Evolutionary conservation across 1,140 invertebrate species (phyloP).

Genomic region (Nomia melanderi): DNA sequence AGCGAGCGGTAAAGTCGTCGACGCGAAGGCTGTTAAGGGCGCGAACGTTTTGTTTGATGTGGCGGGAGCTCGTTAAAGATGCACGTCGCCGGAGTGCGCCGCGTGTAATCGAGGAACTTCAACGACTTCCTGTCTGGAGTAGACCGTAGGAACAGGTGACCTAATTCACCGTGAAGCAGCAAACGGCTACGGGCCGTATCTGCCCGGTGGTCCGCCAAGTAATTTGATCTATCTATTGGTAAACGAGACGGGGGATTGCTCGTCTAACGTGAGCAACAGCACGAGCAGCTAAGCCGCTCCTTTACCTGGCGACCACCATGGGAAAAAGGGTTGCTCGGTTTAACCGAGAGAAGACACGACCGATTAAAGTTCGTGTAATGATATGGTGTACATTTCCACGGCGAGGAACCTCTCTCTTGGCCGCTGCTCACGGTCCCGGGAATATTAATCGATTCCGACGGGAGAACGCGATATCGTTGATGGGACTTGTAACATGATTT

Average conservation of each 20-base stretch:
- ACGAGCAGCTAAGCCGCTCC: not conserved
- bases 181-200: not conserved
- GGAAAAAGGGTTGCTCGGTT: conserved; percentile 1
- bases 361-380: not conserved
- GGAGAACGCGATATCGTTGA: not conserved
- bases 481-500: no score
- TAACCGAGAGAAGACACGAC: not conserved
- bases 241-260: conserved; percentile 34
- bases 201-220: conserved; percentile 40
- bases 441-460: not conserved
- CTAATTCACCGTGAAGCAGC: conserved; percentile 39
- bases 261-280: conserved; percentile 23
- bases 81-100: not conserved
- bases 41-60: not conserved
- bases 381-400: not conserved
- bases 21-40: no score
- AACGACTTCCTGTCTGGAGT: conserved; percentile 47
- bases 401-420: no score
- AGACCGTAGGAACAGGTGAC: conserved; percentile 38
- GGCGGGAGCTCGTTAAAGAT: conserved; percentile 7
- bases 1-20: no score
- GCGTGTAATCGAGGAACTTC: conserved; percentile 33
- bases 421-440: not conserved
- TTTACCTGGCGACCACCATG: conserved; percentile 7
- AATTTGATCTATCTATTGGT: conserved; percentile 43